Conservation (phyloP, 2,797 vertebrate species). For the Anguilla anguilla region DNA sequence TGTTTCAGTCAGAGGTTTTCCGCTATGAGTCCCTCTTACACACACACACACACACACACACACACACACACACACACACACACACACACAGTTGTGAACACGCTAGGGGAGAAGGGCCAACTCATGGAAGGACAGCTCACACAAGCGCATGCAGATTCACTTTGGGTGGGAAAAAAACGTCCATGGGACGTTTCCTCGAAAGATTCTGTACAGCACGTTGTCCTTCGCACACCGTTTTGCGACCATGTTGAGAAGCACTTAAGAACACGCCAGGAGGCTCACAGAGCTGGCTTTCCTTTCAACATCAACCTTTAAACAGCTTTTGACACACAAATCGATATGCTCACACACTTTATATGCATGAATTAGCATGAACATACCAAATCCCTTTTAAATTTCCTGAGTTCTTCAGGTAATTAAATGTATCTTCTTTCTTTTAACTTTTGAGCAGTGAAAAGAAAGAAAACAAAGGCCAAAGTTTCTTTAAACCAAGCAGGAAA, state of each 20-base stretch:
- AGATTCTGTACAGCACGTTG: neutral
- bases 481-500: constrained; percentile 11
- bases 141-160: neutral
- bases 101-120: neutral
- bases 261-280: neutral
- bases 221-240: neutral
- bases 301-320: neutral
- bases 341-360: neutral
- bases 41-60: neutral
- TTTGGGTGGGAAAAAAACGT: neutral
- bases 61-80: too few species aligned
- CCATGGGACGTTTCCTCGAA: neutral
- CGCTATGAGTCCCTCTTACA: too few species aligned
- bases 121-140: neutral
- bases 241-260: neutral
- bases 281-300: neutral
- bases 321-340: neutral
- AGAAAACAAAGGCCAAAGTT: neutral
- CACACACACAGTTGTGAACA: neutral
- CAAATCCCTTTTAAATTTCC: neutral
- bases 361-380: neutral
- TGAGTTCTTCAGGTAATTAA: neutral
- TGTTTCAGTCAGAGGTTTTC: constrained; percentile 5
- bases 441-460: neutral
- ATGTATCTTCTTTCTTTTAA: neutral